phyloP scores from a whole-genome alignment of 1,140 invertebrate species.

The Gyrodactylus bullatarudis region DNA sequence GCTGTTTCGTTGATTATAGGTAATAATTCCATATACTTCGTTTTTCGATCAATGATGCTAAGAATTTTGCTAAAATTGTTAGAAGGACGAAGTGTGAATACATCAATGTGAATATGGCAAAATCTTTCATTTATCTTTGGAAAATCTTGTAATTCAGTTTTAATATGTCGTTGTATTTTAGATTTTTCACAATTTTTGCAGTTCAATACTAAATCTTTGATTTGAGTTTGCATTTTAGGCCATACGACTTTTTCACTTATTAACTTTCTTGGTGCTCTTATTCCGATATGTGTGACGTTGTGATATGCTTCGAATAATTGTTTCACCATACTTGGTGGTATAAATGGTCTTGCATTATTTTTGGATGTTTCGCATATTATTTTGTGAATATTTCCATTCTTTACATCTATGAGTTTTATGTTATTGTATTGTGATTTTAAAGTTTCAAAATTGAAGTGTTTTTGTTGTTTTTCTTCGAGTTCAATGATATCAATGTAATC shows the following conservation, averaged over 20 bases:
- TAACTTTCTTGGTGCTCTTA: background rate
- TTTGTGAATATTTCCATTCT: too few relatives aligned
- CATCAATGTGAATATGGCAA: background rate
- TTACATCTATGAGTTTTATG: too few relatives aligned
- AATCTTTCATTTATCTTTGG: background rate
- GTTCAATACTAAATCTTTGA: background rate
- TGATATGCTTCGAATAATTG: background rate
- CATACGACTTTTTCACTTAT: background rate
- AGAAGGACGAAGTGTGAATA: background rate
- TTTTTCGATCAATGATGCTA: background rate
- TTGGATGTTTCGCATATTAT: too few relatives aligned
- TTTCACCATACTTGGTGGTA: background rate
- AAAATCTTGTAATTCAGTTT: background rate
- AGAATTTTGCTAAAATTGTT: too few relatives aligned
- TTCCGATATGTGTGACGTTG: background rate
- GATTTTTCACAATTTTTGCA: background rate
- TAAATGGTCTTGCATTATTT: too few relatives aligned
- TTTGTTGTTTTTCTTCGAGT: too few relatives aligned
- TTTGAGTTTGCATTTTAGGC: background rate
- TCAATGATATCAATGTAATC: too few relatives aligned
- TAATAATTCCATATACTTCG: background rate
- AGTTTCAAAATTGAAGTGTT: too few relatives aligned
- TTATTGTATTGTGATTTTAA: too few relatives aligned
- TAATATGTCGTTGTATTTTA: background rate
- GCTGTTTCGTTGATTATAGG: background rate